phyloP scores from a whole-genome alignment of 2,797 vertebrate genomes.

The Poeciliopsis presidionis region DNA sequence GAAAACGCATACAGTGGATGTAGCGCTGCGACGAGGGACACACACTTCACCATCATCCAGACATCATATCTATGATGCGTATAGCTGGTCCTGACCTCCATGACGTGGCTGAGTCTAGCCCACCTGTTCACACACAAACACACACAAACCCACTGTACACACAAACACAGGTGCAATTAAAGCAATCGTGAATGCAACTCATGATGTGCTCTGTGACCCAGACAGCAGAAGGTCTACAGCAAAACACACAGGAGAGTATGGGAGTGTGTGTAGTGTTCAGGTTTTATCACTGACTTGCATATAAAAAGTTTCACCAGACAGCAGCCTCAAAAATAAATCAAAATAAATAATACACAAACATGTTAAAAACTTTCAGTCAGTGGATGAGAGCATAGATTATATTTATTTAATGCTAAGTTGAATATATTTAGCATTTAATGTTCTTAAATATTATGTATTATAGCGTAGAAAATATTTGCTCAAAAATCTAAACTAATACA shows the following conservation, averaged over 20 bases:
- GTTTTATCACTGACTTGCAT: conserved; percentile 36
- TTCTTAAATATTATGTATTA: neutral
- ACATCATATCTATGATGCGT: conserved; percentile 61
- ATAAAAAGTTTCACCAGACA: conserved; percentile 36
- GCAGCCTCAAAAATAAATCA: conserved; percentile 4
- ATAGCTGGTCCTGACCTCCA: conserved; percentile 73
- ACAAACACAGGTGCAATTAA: conserved; percentile 69
- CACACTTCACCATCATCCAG: conserved; percentile 40
- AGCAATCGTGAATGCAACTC: conserved; percentile 71
- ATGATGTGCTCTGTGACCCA: conserved; percentile 76
- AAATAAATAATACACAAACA: neutral
- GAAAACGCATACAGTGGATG: conserved; percentile 25
- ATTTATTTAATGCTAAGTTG: neutral
- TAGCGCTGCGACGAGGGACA: conserved; percentile 41
- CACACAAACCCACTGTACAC: conserved; percentile 38
- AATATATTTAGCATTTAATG: neutral
- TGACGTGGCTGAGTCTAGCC: conserved; percentile 65
- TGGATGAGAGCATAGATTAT: neutral
- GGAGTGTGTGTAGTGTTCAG: conserved; percentile 11
- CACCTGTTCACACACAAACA: conserved; percentile 66
- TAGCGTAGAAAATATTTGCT: neutral
- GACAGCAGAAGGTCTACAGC: conserved; percentile 71
- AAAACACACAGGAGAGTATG: conserved; percentile 39
- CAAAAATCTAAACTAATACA: too few relatives aligned
- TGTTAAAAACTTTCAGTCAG: neutral